Evolutionary conservation across 2,797 vertebrate species (phyloP), one percentile per base, ranked within the genome.

Genomic region (Melanotaenia boesemani): DNA sequence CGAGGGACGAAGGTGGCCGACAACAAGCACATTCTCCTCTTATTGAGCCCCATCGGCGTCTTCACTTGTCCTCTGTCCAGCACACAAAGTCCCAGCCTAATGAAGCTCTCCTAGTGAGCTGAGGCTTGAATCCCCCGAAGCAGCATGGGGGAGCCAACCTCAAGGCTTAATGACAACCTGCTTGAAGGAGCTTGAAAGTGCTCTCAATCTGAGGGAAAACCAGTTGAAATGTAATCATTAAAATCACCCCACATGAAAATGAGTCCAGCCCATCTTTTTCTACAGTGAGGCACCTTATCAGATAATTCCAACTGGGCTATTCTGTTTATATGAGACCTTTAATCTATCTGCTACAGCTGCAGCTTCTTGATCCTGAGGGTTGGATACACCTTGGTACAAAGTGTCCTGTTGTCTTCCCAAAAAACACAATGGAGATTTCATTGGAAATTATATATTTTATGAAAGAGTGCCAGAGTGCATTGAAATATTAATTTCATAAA

Each of bases 401-500:
- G 89, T 84, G 86, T 88, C 81, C 80, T 75, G 46, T 59, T 28
- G 76, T 76, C 46, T 30, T 52, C 30, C 74, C 78, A 70, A 86
- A 83, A 91, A 88, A 89, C 86, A 90, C 83, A 90, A 89, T 89
- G 76, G 82, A 87, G 88, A 72, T 90, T 92, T 92, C 86, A 89
- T 81, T 89, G 91, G 77, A 92, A 88, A 92, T 89, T 54, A 92
- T 88, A 93, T 94, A 37, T 94, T 89, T 94, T 94, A 94, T 94
- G 94, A 86, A 94, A 91, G 84, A 87, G 85, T 88, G 92, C 86
- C 87, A 72, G 88, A 84, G 79, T 82, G 73, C 80, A 86, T 84
- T 94, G 87, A 94, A 95, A 95, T 94, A 95, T 95, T 92, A 83
- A 89, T 93, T 94, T 93, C 92, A 92, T 95, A 74, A 93, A 95